Evolutionary conservation across 2,888 invertebrate genomes (phyloP).

Genomic region (Ormyrus rosae): DNA sequence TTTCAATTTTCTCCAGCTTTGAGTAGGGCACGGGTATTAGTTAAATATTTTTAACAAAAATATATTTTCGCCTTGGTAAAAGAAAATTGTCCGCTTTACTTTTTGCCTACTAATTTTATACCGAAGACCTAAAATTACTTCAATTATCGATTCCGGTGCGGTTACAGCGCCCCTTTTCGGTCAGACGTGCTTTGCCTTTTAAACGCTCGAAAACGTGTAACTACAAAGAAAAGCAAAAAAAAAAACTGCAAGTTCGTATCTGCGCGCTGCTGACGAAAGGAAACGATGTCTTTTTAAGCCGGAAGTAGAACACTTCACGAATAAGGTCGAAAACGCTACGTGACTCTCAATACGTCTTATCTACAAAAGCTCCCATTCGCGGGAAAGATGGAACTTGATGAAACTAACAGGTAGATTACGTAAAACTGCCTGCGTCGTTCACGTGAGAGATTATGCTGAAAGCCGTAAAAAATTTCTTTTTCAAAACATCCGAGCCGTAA

Average conservation of each 20-base stretch:
- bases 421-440: conserved; percentile 22
- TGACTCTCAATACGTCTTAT: conserved; percentile 18
- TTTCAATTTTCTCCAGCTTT: conserved; percentile 6
- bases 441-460: conserved; percentile 22
- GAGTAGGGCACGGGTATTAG: neutral
- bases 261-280: neutral
- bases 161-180: too few species aligned
- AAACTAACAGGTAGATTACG: neutral
- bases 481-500: neutral
- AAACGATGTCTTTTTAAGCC: conserved; percentile 17
- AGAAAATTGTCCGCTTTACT: too few species aligned
- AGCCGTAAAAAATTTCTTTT: neutral
- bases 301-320: conserved; percentile 3
- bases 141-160: too few species aligned
- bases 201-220: neutral
- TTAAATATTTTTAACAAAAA: neutral
- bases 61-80: neutral
- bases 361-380: neutral
- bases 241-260: neutral
- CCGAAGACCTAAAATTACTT: neutral
- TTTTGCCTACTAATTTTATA: neutral
- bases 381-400: too few species aligned
- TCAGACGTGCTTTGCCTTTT: too few species aligned
- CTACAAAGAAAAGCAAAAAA: neutral
- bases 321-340: conserved; percentile 35